These are phyloP conservation scores for Xylophagus ater DNA, from an alignment of 2,888 invertebrate genomes.

Conservation along the genomic window DNA sequence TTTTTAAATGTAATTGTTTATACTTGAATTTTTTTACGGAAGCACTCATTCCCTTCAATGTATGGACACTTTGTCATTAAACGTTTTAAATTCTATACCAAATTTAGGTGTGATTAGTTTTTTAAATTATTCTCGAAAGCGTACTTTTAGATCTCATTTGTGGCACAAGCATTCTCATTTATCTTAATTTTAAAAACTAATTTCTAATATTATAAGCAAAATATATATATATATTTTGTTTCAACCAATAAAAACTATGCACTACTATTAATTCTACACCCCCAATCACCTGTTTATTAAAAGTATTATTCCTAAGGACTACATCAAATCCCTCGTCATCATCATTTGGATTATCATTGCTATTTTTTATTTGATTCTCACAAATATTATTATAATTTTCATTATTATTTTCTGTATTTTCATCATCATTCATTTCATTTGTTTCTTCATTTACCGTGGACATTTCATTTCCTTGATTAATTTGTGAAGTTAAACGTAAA, in stretches of 20 bases:
- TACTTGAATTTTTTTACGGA: too few relatives aligned
- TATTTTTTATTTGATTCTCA: slow-evolving; percentile 10
- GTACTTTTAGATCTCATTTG: too few relatives aligned
- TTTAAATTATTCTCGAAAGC: too few relatives aligned
- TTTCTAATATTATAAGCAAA: not conserved
- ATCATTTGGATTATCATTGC: slow-evolving; percentile 14
- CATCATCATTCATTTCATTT: slow-evolving; percentile 10
- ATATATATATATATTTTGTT: too few relatives aligned
- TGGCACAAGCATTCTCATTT: too few relatives aligned
- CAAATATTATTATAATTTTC: slow-evolving; percentile 20
- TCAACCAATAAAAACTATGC: not conserved
- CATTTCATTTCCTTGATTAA: slow-evolving; percentile 35
- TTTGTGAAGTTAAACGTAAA: slow-evolving; percentile 26
- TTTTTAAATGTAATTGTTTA: too few relatives aligned
- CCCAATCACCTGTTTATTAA: slow-evolving; percentile 21
- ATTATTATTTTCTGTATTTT: slow-evolving; percentile 7
- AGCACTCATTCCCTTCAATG: too few relatives aligned
- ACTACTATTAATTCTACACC: not conserved
- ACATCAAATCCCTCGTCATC: slow-evolving; percentile 23
- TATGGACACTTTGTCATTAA: too few relatives aligned
- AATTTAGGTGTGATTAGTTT: too few relatives aligned
- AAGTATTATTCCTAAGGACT: slow-evolving; percentile 22
- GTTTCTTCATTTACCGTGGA: slow-evolving; percentile 36
- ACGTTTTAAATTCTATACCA: too few relatives aligned
- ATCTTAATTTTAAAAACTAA: too few relatives aligned